These are phyloP conservation scores for Xanthia icteritia DNA, from an alignment of 2,888 invertebrate genomes.

Conservation along the genomic window DNA sequence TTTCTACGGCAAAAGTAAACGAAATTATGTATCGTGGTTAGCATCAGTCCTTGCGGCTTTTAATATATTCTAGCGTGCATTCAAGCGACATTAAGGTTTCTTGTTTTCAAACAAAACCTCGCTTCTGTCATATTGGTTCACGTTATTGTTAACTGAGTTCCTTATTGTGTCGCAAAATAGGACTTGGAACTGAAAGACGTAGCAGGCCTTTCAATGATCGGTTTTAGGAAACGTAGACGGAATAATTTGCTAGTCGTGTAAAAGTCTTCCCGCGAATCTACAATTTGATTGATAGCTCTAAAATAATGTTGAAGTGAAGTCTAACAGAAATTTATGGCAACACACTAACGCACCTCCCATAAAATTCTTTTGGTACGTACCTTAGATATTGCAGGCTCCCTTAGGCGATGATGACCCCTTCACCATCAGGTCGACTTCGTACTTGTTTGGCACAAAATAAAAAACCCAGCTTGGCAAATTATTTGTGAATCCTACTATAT, in stretches of 20 bases:
- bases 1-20: constrained; percentile 48
- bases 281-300: background rate
- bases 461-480: no score
- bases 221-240: background rate
- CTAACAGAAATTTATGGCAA: background rate
- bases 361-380: background rate
- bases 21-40: constrained; percentile 67
- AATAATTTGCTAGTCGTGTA: background rate
- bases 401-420: background rate
- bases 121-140: constrained; percentile 24
- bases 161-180: constrained; percentile 23
- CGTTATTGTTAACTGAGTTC: constrained; percentile 31
- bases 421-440: no score
- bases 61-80: constrained; percentile 73
- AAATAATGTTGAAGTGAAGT: background rate
- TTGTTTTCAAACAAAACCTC: constrained; percentile 58
- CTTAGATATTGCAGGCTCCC: background rate
- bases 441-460: background rate
- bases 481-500: background rate
- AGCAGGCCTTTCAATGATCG: background rate
- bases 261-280: background rate
- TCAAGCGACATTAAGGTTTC: constrained; percentile 63
- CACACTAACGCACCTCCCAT: background rate
- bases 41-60: constrained; percentile 70
- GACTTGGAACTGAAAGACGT: background rate